Evolutionary conservation across 2,113 vertebrate genomes (phyloP), one percentile per base, ranked within the genome.

Genomic region (Barbus barbus): DNA sequence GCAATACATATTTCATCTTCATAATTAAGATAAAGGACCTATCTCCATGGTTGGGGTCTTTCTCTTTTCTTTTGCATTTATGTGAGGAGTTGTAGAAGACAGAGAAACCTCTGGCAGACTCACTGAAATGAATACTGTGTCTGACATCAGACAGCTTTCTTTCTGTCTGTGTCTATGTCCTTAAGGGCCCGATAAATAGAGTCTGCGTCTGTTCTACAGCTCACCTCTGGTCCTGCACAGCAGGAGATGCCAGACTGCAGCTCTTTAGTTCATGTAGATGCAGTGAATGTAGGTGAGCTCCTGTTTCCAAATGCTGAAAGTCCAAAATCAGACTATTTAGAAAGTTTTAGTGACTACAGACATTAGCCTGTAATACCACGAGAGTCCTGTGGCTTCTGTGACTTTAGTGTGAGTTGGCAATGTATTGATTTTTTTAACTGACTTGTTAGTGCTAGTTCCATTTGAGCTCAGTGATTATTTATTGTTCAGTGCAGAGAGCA

Each of bases 351-450:
- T 18, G 7, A 24, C 13, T 74, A 8, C 22, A 22, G 3, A 44
- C 22, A 74, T 51, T 51, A 75, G 3, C 26, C 24, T 46, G 38
- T 60, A 16, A 63, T 44, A 38, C 31, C 33, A n/a, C 2, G 11
- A 58, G 20, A 78, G 22, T 63, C 58, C 4, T 26, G n/a, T 61
- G 28, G 33, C n/a, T 61, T 38, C n/a, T 60, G 60, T 31, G 46
- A 67, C 33, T 36, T 53, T 20, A 41, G 46, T 46, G 5, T 77
- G 41, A 65, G 72, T 67, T 61, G 33, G 77, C 16, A 51, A 31
- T 33, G 11, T 51, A 85, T 85, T 28, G 69, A 65, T 77, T 82
- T 41, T 85, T 86, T 71, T 77, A 71, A 86, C 83, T 83, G 61
- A 86, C 74, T 78, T 86, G 61, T 86, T 82, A 60, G 48, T 48